Percentiles rank a stretch among this genome's conserved stretches.
phyloP scores from a whole-genome alignment of 2,113 vertebrate species.

The Dendropsophus ebraccatus region DNA sequence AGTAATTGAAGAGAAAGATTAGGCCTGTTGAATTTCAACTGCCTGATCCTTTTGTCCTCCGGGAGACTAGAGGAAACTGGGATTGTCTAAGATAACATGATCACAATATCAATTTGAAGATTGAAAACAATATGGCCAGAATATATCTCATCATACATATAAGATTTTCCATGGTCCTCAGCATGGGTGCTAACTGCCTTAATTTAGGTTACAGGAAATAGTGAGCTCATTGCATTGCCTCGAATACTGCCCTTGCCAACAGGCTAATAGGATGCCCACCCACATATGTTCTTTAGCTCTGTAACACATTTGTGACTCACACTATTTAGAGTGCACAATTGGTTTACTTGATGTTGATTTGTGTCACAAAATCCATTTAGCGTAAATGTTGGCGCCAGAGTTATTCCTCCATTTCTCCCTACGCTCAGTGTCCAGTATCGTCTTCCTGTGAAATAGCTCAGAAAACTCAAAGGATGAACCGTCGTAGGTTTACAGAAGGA shows the following conservation, averaged over 20 bases:
- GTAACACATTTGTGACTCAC: slow-evolving; percentile 5
- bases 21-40: too few species aligned
- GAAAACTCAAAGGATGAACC: too few species aligned
- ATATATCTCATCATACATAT: background rate
- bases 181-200: background rate
- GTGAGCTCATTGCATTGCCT: slow-evolving; percentile 12
- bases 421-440: too few species aligned
- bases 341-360: slow-evolving; percentile 12
- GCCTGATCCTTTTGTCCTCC: too few species aligned
- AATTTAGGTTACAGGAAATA: slow-evolving; percentile 15
- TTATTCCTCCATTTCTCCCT: background rate
- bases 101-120: background rate
- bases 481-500: too few species aligned
- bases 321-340: slow-evolving; percentile 8
- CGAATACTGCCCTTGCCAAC: background rate
- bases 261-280: slow-evolving; percentile 25
- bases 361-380: slow-evolving; percentile 10
- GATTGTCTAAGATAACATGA: too few species aligned
- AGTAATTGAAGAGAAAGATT: too few species aligned
- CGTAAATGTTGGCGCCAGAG: slow-evolving; percentile 9
- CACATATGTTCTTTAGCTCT: slow-evolving; percentile 12
- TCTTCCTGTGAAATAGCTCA: background rate
- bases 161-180: background rate
- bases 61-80: too few species aligned
- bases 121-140: background rate